These are phyloP conservation scores for Creontiades dilutus DNA, from an alignment of 2,888 invertebrate genomes.

Conservation along the genomic window DNA sequence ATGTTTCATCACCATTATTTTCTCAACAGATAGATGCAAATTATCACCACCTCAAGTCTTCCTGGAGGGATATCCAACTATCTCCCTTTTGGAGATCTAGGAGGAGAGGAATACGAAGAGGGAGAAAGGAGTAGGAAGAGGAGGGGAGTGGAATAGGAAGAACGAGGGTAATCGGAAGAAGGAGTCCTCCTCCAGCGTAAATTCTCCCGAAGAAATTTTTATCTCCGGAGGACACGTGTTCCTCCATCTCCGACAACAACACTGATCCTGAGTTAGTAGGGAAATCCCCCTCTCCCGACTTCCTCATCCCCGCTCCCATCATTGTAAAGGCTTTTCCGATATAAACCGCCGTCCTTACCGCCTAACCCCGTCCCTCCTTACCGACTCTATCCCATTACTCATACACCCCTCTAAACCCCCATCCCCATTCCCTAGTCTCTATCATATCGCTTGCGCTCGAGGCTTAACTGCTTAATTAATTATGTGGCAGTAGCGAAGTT, in stretches of 20 bases:
- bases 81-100: not conserved
- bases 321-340: slow-evolving; percentile 62
- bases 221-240: slow-evolving; percentile 65
- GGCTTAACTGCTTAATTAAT: slow-evolving; percentile 71
- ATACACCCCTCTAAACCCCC: slow-evolving; percentile 18
- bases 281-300: slow-evolving; percentile 15
- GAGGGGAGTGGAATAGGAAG: not conserved
- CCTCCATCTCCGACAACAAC: slow-evolving; percentile 51
- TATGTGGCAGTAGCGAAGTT: slow-evolving; percentile 66
- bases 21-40: not conserved
- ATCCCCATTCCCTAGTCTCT: not conserved
- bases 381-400: slow-evolving; percentile 47
- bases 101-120: not conserved
- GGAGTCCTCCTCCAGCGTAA: slow-evolving; percentile 22
- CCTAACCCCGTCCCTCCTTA: slow-evolving; percentile 1
- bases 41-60: not conserved
- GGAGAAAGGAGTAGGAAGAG: not conserved
- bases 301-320: not conserved
- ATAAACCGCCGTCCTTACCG: slow-evolving; percentile 43
- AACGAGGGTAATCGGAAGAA: not conserved
- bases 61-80: not conserved
- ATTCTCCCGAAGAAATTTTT: slow-evolving; percentile 61
- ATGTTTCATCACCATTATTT: not conserved
- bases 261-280: slow-evolving; percentile 67
- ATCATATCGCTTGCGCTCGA: slow-evolving; percentile 42